Conservation (phyloP, 2,113 vertebrate genomes). For the Pseudolaguvia tuberculata region DNA sequence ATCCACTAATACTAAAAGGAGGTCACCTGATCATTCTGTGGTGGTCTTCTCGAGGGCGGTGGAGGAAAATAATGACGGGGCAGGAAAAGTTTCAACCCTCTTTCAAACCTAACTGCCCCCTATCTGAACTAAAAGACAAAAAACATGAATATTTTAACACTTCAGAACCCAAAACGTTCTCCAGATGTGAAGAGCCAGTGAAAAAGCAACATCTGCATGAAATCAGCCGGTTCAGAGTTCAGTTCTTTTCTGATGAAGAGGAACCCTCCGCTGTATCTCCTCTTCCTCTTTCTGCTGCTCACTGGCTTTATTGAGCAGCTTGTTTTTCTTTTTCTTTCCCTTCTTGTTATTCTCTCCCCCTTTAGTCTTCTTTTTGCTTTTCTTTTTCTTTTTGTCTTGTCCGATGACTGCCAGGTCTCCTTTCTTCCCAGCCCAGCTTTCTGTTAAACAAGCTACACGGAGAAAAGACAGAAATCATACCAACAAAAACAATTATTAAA, state of each 20-base stretch:
- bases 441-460: constrained; percentile 55
- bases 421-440: constrained; percentile 76
- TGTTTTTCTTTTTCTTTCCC: constrained; percentile 60
- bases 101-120: too few species aligned
- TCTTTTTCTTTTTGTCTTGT: constrained; percentile 70
- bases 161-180: not conserved
- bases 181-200: not conserved
- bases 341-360: constrained; percentile 58
- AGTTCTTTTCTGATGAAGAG: constrained; percentile 61
- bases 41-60: too few species aligned
- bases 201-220: not conserved
- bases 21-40: too few species aligned
- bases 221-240: constrained; percentile 63
- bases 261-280: constrained; percentile 57
- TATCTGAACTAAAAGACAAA: too few species aligned
- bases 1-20: too few species aligned
- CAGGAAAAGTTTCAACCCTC: too few species aligned
- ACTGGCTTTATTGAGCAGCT: constrained; percentile 38
- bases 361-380: constrained; percentile 64
- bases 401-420: constrained; percentile 72
- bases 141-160: not conserved
- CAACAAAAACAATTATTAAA: not conserved
- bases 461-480: constrained; percentile 28
- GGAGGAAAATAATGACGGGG: too few species aligned
- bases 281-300: constrained; percentile 45